phyloP scores from a whole-genome alignment of 2,797 vertebrate genomes.

The Saxicola maurus region DNA sequence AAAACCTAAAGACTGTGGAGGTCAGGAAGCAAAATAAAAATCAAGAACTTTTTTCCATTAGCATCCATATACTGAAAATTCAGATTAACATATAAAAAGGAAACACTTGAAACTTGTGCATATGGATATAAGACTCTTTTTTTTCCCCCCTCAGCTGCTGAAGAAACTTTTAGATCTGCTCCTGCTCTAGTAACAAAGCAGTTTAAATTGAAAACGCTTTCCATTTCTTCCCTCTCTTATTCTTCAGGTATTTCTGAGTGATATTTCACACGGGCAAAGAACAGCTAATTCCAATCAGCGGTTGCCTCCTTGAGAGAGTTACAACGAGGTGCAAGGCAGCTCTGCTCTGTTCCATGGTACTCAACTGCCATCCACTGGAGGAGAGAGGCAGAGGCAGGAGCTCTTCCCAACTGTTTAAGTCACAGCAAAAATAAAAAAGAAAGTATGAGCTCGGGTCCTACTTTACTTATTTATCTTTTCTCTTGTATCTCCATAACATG shows the following conservation, averaged over 20 bases:
- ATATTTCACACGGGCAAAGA: slow-evolving; percentile 38
- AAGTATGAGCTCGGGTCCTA: background rate
- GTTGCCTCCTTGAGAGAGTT: slow-evolving; percentile 49
- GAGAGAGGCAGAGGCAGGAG: slow-evolving; percentile 16
- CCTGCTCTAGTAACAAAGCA: background rate
- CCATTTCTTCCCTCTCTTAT: background rate
- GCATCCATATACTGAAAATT: background rate
- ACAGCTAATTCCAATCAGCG: slow-evolving; percentile 58
- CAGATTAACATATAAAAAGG: slow-evolving; percentile 45
- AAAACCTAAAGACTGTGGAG: background rate
- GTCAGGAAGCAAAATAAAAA: background rate
- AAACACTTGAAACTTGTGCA: slow-evolving; percentile 6
- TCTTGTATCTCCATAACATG: fast-evolving
- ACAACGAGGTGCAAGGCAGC: background rate
- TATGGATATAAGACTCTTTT: background rate
- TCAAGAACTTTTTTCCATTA: slow-evolving; percentile 14
- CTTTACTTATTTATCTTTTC: background rate
- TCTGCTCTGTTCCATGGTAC: slow-evolving; percentile 34
- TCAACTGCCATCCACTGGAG: slow-evolving; percentile 77
- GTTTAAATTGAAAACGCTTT: slow-evolving; percentile 14
- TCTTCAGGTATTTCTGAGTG: slow-evolving; percentile 58
- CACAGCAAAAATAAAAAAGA: background rate
- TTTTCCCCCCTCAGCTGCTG: background rate
- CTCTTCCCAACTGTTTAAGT: background rate
- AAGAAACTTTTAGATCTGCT: slow-evolving; percentile 18